Evolutionary conservation across 2,888 invertebrate species (phyloP).

Genomic region (Nemotelus nigrinus): DNA sequence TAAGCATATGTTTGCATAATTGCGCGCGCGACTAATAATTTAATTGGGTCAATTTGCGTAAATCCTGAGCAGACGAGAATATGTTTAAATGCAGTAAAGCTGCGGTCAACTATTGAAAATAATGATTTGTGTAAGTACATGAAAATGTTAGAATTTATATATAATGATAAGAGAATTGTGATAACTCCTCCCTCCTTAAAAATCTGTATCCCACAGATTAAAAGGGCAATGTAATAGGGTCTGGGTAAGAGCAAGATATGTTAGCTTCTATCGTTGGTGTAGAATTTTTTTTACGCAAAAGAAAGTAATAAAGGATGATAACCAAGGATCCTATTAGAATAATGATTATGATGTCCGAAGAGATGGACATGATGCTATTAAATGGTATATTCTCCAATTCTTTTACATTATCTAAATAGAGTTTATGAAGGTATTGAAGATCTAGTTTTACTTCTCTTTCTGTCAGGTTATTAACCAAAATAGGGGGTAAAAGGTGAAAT

Average conservation of each 20-base stretch:
- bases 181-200: slow-evolving; percentile 17
- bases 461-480: slow-evolving; percentile 23
- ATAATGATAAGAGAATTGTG: not conserved
- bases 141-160: not conserved
- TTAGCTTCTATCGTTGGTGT: not conserved
- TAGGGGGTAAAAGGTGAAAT: slow-evolving; percentile 39
- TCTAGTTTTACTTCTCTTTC: slow-evolving; percentile 32
- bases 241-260: not conserved
- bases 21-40: too few relatives aligned
- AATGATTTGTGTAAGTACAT: not conserved
- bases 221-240: slow-evolving; percentile 3
- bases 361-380: not conserved
- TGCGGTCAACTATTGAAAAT: too few relatives aligned
- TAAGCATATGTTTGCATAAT: too few relatives aligned
- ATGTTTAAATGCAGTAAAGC: too few relatives aligned
- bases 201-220: slow-evolving; percentile 19
- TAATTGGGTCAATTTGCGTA: too few relatives aligned
- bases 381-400: slow-evolving; percentile 1
- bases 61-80: too few relatives aligned
- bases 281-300: not conserved
- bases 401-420: slow-evolving; percentile 24
- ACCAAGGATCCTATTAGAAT: not conserved
- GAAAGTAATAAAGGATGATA: not conserved
- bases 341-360: slow-evolving; percentile 1
- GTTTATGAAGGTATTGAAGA: slow-evolving; percentile 39